Conservation (phyloP, 2,113 vertebrate species). For the Turdus rufiventris region DNA sequence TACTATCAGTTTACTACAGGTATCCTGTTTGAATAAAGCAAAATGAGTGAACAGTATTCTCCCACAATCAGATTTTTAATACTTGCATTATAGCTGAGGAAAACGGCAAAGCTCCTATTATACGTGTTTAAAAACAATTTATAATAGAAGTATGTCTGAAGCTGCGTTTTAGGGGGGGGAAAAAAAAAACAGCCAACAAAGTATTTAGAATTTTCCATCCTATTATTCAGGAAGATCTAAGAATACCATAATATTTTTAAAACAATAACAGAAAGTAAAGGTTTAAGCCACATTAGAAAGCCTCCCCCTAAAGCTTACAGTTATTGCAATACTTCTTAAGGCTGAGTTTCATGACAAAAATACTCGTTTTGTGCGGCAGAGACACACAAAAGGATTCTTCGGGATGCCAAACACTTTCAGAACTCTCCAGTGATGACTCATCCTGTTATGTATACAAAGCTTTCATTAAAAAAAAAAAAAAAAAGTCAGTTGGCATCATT, state of each 20-base stretch:
- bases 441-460: conserved; percentile 61
- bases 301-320: neutral
- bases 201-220: neutral
- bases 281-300: conserved; percentile 11
- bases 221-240: conserved; percentile 15
- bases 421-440: conserved; percentile 46
- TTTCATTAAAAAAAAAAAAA: conserved; percentile 31
- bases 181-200: neutral
- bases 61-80: neutral
- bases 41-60: neutral
- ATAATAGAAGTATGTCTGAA: neutral
- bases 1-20: neutral
- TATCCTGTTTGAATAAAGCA: neutral
- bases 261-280: neutral
- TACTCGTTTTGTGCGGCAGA: neutral
- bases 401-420: conserved; percentile 55
- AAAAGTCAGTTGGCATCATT: conserved; percentile 36
- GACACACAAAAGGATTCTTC: conserved; percentile 33
- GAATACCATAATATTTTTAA: conserved; percentile 25
- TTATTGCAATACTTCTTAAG: conserved; percentile 14
- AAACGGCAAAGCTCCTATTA: neutral
- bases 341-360: conserved; percentile 29
- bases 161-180: neutral
- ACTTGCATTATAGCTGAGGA: neutral
- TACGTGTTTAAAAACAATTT: neutral